Percentiles rank a stretch among this genome's conserved stretches.
Evolutionary conservation across 2,888 invertebrate genomes (phyloP).

Genomic region (Cheilosia scutellata): DNA sequence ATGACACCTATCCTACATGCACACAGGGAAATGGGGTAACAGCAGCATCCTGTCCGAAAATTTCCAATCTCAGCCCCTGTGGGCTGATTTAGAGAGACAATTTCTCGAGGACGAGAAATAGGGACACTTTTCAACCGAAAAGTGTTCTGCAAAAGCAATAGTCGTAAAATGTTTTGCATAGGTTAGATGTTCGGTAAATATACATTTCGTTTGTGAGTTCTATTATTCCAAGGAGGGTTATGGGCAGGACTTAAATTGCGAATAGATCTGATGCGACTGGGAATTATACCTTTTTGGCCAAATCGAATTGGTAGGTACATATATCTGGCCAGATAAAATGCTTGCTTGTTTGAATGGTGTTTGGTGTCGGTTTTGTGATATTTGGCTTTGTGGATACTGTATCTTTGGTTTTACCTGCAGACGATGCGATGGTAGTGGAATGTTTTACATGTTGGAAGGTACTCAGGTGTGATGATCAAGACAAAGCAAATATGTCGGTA

Average conservation of each 20-base stretch:
- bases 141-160: conserved; percentile 44
- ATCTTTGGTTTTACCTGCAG: conserved; percentile 1
- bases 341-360: conserved; percentile 17
- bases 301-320: conserved; percentile 41
- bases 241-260: conserved; percentile 27
- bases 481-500: too few relatives aligned
- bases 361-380: conserved; percentile 24
- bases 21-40: conserved; percentile 58
- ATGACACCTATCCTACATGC: conserved; percentile 31
- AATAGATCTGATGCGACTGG: conserved; percentile 33
- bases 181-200: conserved; percentile 64
- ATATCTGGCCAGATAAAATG: conserved; percentile 7
- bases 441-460: conserved; percentile 1
- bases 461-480: neutral
- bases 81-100: conserved; percentile 10
- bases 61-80: conserved; percentile 2
- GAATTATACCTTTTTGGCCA: conserved; percentile 41
- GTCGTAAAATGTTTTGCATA: conserved; percentile 68
- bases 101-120: conserved; percentile 18
- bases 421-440: neutral
- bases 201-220: conserved; percentile 47
- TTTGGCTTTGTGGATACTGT: conserved; percentile 27
- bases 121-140: conserved; percentile 4
- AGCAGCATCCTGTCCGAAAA: conserved; percentile 59
- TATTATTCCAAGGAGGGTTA: neutral